Percentiles rank a stretch among this genome's conserved stretches.
Evolutionary conservation across 1,140 invertebrate genomes (phyloP).

Genomic region (Andrena cerasifolii): DNA sequence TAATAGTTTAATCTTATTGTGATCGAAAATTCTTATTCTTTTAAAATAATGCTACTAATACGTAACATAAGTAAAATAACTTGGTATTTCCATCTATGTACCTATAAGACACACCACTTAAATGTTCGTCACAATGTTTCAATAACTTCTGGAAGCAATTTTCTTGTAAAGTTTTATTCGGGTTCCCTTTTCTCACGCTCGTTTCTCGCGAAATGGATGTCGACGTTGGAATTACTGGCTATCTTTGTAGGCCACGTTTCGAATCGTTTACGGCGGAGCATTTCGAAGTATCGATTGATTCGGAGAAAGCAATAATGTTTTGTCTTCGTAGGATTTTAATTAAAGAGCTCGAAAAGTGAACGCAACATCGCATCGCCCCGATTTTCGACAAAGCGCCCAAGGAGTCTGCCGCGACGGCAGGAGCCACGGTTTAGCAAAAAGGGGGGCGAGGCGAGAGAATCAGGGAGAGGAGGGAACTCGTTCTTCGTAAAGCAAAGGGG

Average conservation of each 20-base stretch:
- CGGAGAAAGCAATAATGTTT: neutral
- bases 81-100: too few relatives aligned
- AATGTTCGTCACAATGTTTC: neutral
- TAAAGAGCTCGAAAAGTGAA: constrained; percentile 64
- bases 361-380: constrained; percentile 58
- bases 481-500: constrained; percentile 24
- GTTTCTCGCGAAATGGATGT: neutral
- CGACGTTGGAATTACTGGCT: constrained; percentile 7
- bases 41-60: too few relatives aligned
- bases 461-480: constrained; percentile 24
- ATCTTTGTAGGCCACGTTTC: neutral
- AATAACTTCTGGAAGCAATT: neutral
- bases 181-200: neutral
- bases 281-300: constrained; percentile 1
- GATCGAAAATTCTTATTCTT: too few relatives aligned
- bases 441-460: neutral
- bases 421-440: neutral
- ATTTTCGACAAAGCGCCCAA: constrained; percentile 58
- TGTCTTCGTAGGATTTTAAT: constrained; percentile 66
- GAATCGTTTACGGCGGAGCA: neutral
- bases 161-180: neutral
- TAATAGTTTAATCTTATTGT: too few relatives aligned
- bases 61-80: too few relatives aligned
- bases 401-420: constrained; percentile 33
- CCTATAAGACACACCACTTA: too few relatives aligned